Conservation (phyloP, 92 coral and sea anemone species). For the Siderastrea siderea region DNA sequence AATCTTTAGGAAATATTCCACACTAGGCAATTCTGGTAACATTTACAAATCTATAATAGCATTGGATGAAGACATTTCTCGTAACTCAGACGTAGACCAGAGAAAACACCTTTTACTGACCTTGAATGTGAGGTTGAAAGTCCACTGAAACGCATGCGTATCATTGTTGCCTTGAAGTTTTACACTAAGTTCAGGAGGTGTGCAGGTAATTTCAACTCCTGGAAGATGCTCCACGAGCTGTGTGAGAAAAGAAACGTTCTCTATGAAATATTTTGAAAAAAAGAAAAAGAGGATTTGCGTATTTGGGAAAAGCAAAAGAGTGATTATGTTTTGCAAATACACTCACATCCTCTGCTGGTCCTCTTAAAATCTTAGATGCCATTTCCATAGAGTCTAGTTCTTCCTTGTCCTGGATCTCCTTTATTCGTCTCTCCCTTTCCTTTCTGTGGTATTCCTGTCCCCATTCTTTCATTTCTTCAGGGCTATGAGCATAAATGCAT, state of each 20-base stretch:
- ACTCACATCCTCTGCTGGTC: constrained; percentile 35
- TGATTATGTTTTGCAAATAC: neutral
- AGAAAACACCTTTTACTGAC: too few species aligned
- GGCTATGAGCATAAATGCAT: constrained; percentile 74
- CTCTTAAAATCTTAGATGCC: constrained; percentile 24
- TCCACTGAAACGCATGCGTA: too few species aligned
- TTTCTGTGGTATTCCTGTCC: constrained; percentile 22
- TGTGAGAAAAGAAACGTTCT: neutral
- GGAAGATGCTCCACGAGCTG: constrained; percentile 49
- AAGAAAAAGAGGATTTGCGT: neutral
- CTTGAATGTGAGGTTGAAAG: too few species aligned
- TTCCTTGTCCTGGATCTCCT: neutral
- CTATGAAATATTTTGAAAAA: too few species aligned
- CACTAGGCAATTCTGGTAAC: too few species aligned
- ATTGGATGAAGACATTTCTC: too few species aligned
- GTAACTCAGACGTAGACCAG: too few species aligned
- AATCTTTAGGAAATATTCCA: too few species aligned
- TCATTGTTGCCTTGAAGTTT: too few species aligned
- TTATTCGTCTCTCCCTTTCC: neutral
- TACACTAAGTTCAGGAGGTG: constrained; percentile 44
- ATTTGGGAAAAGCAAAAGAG: neutral
- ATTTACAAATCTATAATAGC: too few species aligned
- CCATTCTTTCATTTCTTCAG: constrained; percentile 76
- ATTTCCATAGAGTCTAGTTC: constrained; percentile 29
- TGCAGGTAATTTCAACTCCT: constrained; percentile 45